A percentile compares a stretch with the other conserved stretches of the same genome.
Conservation (phyloP, 2,113 vertebrate genomes). For the Charina bottae region DNA sequence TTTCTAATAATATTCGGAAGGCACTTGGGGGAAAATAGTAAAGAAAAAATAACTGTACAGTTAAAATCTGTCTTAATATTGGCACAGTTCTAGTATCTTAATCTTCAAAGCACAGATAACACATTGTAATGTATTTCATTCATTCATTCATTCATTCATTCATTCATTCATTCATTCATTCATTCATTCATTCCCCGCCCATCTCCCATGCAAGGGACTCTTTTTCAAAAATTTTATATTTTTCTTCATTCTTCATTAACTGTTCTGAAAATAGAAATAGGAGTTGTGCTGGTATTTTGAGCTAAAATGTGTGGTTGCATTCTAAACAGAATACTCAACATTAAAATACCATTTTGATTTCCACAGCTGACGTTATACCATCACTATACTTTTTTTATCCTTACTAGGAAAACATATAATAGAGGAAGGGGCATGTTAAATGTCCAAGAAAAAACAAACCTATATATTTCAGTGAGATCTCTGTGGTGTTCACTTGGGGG, state of each 20-base stretch:
- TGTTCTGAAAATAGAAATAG: neutral
- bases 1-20: conserved; percentile 98
- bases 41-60: neutral
- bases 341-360: neutral
- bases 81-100: neutral
- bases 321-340: neutral
- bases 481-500: neutral
- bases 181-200: too few species aligned
- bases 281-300: neutral
- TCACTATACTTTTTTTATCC: neutral
- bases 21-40: conserved; percentile 80
- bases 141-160: too few species aligned
- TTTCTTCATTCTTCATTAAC: neutral
- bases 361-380: neutral
- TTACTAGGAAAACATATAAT: neutral
- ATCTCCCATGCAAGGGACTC: too few species aligned
- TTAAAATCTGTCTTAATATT: neutral
- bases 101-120: neutral
- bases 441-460: neutral
- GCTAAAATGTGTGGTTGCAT: neutral
- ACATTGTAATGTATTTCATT: neutral
- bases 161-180: too few species aligned
- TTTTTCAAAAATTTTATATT: too few species aligned
- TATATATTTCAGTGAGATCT: neutral
- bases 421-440: neutral